These are phyloP conservation scores for Ditylenchus weischeri DNA, from an alignment of 2,888 invertebrate genomes.

Conservation along the genomic window DNA sequence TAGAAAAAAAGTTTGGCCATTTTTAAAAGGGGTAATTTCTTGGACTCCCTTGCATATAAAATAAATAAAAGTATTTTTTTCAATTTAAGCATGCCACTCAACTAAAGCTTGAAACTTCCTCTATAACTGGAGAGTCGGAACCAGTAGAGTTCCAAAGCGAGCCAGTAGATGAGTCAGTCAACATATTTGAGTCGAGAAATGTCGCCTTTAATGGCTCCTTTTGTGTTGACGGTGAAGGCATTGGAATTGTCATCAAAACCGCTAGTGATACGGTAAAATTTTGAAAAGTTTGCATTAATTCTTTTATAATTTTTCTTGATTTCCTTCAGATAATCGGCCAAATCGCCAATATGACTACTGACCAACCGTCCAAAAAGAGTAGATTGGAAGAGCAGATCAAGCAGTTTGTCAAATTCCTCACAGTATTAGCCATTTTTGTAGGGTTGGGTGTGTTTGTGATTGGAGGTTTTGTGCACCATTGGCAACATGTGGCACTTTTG, in stretches of 20 bases:
- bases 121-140: slow-evolving; percentile 51
- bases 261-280: slow-evolving; percentile 32
- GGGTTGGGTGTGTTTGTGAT: slow-evolving; percentile 41
- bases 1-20: too few relatives aligned
- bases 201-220: slow-evolving; percentile 46
- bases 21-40: too few relatives aligned
- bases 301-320: too few relatives aligned
- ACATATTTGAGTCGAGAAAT: slow-evolving; percentile 38
- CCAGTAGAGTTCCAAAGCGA: slow-evolving; percentile 45
- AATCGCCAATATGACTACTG: slow-evolving; percentile 48
- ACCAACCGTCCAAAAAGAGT: slow-evolving; percentile 39
- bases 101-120: slow-evolving; percentile 47
- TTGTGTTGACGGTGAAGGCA: slow-evolving; percentile 52
- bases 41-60: too few relatives aligned
- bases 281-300: too few relatives aligned
- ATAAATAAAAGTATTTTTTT: not conserved
- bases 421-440: slow-evolving; percentile 42
- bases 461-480: slow-evolving; percentile 40
- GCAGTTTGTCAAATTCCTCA: slow-evolving; percentile 46
- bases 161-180: slow-evolving; percentile 30
- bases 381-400: slow-evolving; percentile 43
- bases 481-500: slow-evolving; percentile 36
- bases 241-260: slow-evolving; percentile 46
- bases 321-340: slow-evolving; percentile 41
- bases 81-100: slow-evolving; percentile 35